These are phyloP conservation scores for Carapus acus DNA, from an alignment of 2,797 vertebrate species.

Conservation along the genomic window DNA sequence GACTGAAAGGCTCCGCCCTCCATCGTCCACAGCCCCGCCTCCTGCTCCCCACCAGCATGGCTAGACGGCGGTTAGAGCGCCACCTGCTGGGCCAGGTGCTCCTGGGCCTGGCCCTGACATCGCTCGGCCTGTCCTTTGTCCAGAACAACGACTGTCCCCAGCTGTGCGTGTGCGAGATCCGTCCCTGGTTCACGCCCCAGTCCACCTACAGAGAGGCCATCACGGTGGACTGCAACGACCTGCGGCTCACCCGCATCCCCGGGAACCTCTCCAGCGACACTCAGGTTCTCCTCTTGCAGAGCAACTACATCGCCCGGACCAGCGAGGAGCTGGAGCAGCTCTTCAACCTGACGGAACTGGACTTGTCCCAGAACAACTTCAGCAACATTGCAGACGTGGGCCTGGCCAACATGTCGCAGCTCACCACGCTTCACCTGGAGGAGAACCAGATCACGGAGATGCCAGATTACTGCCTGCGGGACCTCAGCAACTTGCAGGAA, in stretches of 20 bases:
- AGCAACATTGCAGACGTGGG: slow-evolving; percentile 87
- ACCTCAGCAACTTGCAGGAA: slow-evolving; percentile 90
- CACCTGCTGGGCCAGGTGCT: slow-evolving; percentile 63
- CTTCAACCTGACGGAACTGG: slow-evolving; percentile 91
- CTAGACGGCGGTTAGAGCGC: slow-evolving; percentile 60
- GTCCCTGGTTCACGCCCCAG: slow-evolving; percentile 97
- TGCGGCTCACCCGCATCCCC: slow-evolving; percentile 87
- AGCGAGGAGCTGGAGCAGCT: slow-evolving; percentile 88
- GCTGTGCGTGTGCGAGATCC: slow-evolving; percentile 91
- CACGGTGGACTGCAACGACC: slow-evolving; percentile 96
- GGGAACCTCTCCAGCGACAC: slow-evolving; percentile 92
- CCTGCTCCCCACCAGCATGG: slow-evolving; percentile 74
- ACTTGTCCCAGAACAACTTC: slow-evolving; percentile 97
- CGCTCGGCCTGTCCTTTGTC: slow-evolving; percentile 71
- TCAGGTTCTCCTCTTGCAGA: slow-evolving; percentile 94
- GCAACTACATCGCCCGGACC: slow-evolving; percentile 92
- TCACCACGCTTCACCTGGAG: slow-evolving; percentile 93
- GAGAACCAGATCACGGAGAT: slow-evolving; percentile 94
- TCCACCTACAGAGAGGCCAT: slow-evolving; percentile 96
- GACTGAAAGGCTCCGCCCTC: slow-evolving; percentile 56
- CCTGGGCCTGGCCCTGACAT: slow-evolving; percentile 71
- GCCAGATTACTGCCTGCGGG: slow-evolving; percentile 89
- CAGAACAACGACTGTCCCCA: slow-evolving; percentile 87
- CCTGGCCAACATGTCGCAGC: slow-evolving; percentile 87
- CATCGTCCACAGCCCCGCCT: slow-evolving; percentile 52